Conservation (phyloP, 2,888 invertebrate genomes). For the Drosophila lacicola region DNA sequence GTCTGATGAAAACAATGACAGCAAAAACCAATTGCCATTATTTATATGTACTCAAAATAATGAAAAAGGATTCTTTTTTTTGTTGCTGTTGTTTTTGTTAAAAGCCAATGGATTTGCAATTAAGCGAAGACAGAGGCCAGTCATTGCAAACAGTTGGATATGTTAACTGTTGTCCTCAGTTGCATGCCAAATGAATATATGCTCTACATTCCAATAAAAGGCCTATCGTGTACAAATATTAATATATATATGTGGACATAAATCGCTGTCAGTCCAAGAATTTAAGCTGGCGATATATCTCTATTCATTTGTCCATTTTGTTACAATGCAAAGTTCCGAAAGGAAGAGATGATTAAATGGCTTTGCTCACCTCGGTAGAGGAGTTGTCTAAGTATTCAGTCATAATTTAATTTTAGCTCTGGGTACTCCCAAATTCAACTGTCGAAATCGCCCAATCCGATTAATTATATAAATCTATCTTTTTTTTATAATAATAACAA, state of each 20-base stretch:
- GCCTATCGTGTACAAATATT: constrained; percentile 1
- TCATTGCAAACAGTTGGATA: constrained; percentile 5
- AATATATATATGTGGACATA: not conserved
- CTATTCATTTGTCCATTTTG: not conserved
- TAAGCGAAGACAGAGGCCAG: constrained; percentile 24
- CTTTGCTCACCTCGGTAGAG: too few relatives aligned
- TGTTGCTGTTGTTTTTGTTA: constrained; percentile 6
- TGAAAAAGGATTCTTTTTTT: constrained; percentile 20
- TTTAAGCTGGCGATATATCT: not conserved
- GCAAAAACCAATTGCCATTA: constrained; percentile 50
- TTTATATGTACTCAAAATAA: constrained; percentile 52
- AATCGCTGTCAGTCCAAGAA: not conserved
- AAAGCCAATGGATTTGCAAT: constrained; percentile 52
- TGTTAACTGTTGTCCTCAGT: constrained; percentile 1
- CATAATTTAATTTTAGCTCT: too few relatives aligned
- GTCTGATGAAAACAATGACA: constrained; percentile 40
- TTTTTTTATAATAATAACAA: not conserved
- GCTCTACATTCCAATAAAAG: constrained; percentile 2
- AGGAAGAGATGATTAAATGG: not conserved
- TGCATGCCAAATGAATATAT: not conserved
- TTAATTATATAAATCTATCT: not conserved
- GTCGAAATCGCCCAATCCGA: too few relatives aligned
- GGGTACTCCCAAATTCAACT: too few relatives aligned
- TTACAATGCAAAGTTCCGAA: not conserved
- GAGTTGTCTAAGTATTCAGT: too few relatives aligned